Percentiles rank a stretch among this genome's conserved stretches.
Conservation (phyloP, 2,888 invertebrate species). For the Didymodactylos carnosus region DNA sequence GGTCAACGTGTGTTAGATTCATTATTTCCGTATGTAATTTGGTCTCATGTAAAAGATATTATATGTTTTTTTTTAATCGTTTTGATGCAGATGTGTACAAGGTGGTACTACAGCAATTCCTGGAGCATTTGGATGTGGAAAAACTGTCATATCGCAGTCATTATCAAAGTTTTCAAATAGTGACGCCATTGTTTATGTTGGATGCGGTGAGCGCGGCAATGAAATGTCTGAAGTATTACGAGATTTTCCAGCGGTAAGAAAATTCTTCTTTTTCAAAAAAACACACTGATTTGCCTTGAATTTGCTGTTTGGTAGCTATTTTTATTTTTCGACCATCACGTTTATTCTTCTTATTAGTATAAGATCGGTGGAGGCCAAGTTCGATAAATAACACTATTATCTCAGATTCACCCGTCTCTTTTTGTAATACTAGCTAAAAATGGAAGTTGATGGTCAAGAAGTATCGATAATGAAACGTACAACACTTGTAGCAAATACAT, state of each 20-base stretch:
- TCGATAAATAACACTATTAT: too few species aligned
- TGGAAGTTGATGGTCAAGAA: constrained; percentile 70
- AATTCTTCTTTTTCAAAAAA: not conserved
- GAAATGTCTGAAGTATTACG: constrained; percentile 98
- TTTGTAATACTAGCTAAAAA: constrained; percentile 52
- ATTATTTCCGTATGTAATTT: constrained; percentile 64
- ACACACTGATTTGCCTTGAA: not conserved
- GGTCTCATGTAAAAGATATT: too few species aligned
- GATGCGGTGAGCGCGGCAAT: constrained; percentile 97
- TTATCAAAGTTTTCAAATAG: constrained; percentile 98
- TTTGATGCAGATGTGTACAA: constrained; percentile 60
- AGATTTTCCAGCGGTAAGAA: constrained; percentile 61
- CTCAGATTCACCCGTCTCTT: too few species aligned
- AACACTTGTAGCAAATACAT: constrained; percentile 93
- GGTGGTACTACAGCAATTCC: constrained; percentile 97
- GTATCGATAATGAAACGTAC: constrained; percentile 99
- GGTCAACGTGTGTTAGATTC: constrained; percentile 95
- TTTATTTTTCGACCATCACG: too few species aligned
- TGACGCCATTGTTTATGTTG: constrained; percentile 96
- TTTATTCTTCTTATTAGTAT: too few species aligned
- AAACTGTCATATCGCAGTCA: constrained; percentile 98
- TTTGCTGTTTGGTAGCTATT: too few species aligned
- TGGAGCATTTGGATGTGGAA: constrained; percentile 98
- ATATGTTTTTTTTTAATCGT: not conserved
- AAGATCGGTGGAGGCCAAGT: too few species aligned